Conservation (phyloP, 2,888 invertebrate species). For the Cosmopolites sordidus region DNA sequence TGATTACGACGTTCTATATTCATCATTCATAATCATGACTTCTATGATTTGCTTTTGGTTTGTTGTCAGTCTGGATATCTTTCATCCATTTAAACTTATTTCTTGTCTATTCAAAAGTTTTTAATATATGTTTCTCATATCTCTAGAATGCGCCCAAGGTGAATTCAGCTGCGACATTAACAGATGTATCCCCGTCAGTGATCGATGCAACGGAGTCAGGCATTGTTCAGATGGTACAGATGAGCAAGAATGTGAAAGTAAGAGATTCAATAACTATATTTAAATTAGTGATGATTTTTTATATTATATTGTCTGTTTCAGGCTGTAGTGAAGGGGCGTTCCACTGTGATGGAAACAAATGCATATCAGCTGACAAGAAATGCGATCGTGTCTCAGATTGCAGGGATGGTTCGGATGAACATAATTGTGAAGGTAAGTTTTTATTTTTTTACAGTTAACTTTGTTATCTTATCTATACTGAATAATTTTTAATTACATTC, state of each 20-base stretch:
- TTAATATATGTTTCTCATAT: neutral
- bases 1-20: too few relatives aligned
- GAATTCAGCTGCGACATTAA: slow-evolving; percentile 62
- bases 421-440: slow-evolving; percentile 50
- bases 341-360: slow-evolving; percentile 55
- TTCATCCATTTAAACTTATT: too few relatives aligned
- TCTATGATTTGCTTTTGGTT: too few relatives aligned
- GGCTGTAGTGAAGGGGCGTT: slow-evolving; percentile 47
- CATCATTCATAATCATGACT: too few relatives aligned
- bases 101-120: too few relatives aligned
- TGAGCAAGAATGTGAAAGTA: slow-evolving; percentile 57
- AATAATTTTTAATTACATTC: too few relatives aligned
- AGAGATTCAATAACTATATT: slow-evolving; percentile 12
- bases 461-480: too few relatives aligned
- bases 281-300: neutral
- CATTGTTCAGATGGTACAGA: slow-evolving; percentile 67
- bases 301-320: slow-evolving; percentile 22
- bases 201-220: slow-evolving; percentile 56
- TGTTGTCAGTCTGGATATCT: too few relatives aligned
- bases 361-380: slow-evolving; percentile 50
- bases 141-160: slow-evolving; percentile 52
- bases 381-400: slow-evolving; percentile 60
- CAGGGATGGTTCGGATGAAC: slow-evolving; percentile 62
- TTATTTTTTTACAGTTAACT: too few relatives aligned
- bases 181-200: slow-evolving; percentile 54